Percentiles rank a stretch among this genome's conserved stretches.
Evolutionary conservation across 2,888 invertebrate species (phyloP).

Genomic region (Platerodrilus igneus): DNA sequence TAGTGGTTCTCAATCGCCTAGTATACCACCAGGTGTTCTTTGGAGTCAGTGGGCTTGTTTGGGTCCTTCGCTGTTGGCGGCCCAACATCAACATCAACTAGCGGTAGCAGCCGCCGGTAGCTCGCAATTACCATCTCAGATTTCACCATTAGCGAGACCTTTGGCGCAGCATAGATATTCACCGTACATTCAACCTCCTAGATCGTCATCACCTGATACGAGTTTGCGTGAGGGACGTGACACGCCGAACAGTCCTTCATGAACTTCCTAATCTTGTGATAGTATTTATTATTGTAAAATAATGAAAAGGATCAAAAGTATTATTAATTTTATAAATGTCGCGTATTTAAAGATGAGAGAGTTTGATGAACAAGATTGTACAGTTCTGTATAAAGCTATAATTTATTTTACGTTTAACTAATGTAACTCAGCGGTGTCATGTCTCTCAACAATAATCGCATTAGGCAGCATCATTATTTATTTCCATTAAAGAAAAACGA

Average conservation of each 20-base stretch:
- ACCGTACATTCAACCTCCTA: constrained; percentile 53
- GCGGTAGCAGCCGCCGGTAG: constrained; percentile 49
- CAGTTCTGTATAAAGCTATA: constrained; percentile 40
- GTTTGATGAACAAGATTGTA: constrained; percentile 36
- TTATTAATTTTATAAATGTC: constrained; percentile 20
- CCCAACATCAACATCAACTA: constrained; percentile 61
- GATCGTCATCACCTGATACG: constrained; percentile 58
- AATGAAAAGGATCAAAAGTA: constrained; percentile 15
- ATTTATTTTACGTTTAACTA: constrained; percentile 40
- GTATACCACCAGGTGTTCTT: constrained; percentile 51
- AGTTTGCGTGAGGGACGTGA: constrained; percentile 53
- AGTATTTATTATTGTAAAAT: constrained; percentile 22
- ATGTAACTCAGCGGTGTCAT: constrained; percentile 36
- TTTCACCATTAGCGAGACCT: constrained; percentile 56
- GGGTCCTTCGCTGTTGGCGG: constrained; percentile 57
- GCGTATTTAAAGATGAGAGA: too few relatives aligned
- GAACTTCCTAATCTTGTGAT: constrained; percentile 24
- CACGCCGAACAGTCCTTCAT: constrained; percentile 45
- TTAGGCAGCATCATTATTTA: constrained; percentile 39
- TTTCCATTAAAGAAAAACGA: constrained; percentile 26
- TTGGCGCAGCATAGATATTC: constrained; percentile 54
- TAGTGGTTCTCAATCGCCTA: constrained; percentile 42
- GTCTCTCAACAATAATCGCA: constrained; percentile 38
- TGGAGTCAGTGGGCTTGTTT: constrained; percentile 72
- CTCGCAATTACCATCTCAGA: constrained; percentile 51